Evolutionary conservation across 2,113 vertebrate genomes (phyloP), one percentile per base, ranked within the genome.

Genomic region (Daubentonia madagascariensis): DNA sequence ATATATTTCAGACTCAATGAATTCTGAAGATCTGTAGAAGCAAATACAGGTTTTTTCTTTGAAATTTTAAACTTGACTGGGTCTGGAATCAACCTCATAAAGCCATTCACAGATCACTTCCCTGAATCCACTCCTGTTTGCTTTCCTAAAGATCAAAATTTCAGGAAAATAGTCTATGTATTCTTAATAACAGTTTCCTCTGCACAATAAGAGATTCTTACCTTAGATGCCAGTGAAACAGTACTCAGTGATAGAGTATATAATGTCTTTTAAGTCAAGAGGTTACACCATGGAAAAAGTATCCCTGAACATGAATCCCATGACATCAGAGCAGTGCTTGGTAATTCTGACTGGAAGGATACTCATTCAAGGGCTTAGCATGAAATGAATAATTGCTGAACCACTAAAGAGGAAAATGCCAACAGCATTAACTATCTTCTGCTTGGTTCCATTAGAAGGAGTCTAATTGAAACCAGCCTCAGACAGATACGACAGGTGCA

Each of bases 311-410:
- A 86, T 86, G n/a, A 94, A 89, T 59, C 94, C 98, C 40, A 76
- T 40, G 45, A 20, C 79, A 79, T 90, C 86, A 68, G 40, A 95
- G 25, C 18, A 72, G 70, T 6, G 43, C 40, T 67, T 57, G 59
- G 89, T 97, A 92, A 59, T n/a, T 89, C 37, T 52, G 45, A 1
- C 43, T 50, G 80, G 28, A 22, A 57, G 76, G 40, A 97, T 35
- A 68, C 18, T 43, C 52, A 75, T 48, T 87, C 63, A 96, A 88
- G 30, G 50, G 50, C 40, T 97, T 85, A 96, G 80, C 83, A 75
- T 45, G 40, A 97, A 78, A 97, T 97, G 59, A 97, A 84, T 97
- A 96, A 97, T 94, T 90, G 43, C 96, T 65, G 70, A 98, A 5
- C 32, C 23, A 70, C 11, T 85, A 67, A 94, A 78, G 43, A 89